Evolutionary conservation across 2,888 invertebrate species (phyloP).

Genomic region (Chydorus sphaericus): DNA sequence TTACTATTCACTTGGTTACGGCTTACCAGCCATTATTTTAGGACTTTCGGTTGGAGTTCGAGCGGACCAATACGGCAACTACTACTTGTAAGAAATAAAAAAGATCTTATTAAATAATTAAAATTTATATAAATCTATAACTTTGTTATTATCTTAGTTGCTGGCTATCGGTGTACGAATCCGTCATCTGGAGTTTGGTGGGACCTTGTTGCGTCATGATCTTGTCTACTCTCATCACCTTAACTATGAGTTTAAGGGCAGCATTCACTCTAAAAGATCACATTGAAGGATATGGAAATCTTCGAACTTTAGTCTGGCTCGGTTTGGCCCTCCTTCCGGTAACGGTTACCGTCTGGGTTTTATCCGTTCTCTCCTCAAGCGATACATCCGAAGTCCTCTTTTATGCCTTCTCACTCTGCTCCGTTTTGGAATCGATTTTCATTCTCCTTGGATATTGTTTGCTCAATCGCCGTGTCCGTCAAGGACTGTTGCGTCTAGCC

Average conservation of each 20-base stretch:
- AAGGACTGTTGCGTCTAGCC: slow-evolving; percentile 46
- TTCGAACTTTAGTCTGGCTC: slow-evolving; percentile 69
- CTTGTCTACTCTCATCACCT: slow-evolving; percentile 56
- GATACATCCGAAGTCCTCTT: slow-evolving; percentile 56
- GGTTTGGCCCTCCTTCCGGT: slow-evolving; percentile 75
- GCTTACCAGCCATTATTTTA: slow-evolving; percentile 76
- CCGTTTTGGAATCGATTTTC: slow-evolving; percentile 64
- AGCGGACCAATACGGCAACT: slow-evolving; percentile 88
- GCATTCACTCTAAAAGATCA: slow-evolving; percentile 83
- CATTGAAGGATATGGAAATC: slow-evolving; percentile 69
- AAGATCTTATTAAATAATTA: neutral
- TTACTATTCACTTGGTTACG: slow-evolving; percentile 83
- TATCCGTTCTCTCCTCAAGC: slow-evolving; percentile 61
- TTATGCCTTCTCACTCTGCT: slow-evolving; percentile 58
- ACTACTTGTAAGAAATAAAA: slow-evolving; percentile 80
- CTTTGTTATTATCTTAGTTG: slow-evolving; percentile 43
- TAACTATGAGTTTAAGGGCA: slow-evolving; percentile 73
- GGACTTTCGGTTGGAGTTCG: slow-evolving; percentile 81
- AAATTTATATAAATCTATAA: neutral
- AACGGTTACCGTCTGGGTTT: slow-evolving; percentile 71
- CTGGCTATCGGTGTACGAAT: slow-evolving; percentile 86
- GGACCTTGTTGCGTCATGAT: slow-evolving; percentile 73
- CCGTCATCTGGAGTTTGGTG: slow-evolving; percentile 88
- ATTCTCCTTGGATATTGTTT: slow-evolving; percentile 75
- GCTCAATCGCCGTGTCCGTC: slow-evolving; percentile 67